Evolutionary conservation across 2,113 vertebrate genomes (phyloP).

Genomic region (Notiomystis cincta): DNA sequence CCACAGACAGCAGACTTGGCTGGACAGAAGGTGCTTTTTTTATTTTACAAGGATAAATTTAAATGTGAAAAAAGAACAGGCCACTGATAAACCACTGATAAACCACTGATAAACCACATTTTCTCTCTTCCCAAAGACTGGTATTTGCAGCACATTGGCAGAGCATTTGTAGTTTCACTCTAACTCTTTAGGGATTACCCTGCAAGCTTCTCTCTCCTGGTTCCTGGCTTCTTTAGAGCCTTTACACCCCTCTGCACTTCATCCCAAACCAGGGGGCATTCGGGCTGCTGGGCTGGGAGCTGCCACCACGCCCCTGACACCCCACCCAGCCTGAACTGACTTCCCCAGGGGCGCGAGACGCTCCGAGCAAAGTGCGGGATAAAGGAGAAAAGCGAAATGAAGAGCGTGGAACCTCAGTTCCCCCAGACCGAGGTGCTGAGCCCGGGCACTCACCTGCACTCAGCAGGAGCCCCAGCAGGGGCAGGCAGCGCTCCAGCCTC

Average conservation of each 20-base stretch:
- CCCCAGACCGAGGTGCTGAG: too few species aligned
- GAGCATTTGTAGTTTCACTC: neutral
- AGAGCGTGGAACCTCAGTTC: accelerated
- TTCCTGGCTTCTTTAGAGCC: neutral
- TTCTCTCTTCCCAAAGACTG: neutral
- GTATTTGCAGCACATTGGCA: neutral
- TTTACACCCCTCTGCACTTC: neutral
- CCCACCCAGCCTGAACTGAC: too few species aligned
- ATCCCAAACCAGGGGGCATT: neutral
- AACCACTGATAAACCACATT: neutral
- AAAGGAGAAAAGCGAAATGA: accelerated
- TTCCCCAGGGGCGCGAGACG: neutral
- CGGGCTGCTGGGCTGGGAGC: neutral
- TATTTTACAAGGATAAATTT: neutral
- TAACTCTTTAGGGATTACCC: too few species aligned
- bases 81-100: neutral
- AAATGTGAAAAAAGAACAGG: neutral
- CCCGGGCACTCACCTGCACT: conserved; percentile 35
- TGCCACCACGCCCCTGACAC: neutral
- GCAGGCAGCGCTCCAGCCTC: neutral
- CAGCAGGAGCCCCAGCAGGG: conserved; percentile 26
- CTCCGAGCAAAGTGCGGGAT: neutral
- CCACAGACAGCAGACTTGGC: neutral
- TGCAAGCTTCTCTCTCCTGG: accelerated
- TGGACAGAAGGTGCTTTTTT: neutral